phyloP scores from a whole-genome alignment of 2,888 invertebrate species.

The Drosophila cracens region DNA sequence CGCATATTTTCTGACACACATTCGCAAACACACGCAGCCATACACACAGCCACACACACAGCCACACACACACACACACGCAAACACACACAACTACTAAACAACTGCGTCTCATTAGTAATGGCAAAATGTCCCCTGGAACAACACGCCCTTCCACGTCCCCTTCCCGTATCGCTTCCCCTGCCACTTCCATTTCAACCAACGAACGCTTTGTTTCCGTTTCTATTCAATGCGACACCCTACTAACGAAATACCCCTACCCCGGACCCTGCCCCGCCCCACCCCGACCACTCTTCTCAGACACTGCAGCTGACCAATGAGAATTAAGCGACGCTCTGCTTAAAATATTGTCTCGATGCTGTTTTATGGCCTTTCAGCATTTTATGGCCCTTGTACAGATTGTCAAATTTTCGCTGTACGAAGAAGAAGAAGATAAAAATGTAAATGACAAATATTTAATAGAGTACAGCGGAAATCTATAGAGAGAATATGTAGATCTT shows the following conservation, averaged over 20 bases:
- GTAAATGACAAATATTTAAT: background rate
- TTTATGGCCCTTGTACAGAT: constrained; percentile 18
- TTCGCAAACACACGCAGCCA: constrained; percentile 45
- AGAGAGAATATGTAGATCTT: background rate
- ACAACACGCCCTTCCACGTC: background rate
- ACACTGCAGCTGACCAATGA: constrained; percentile 52
- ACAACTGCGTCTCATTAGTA: constrained; percentile 72
- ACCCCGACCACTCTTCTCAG: background rate
- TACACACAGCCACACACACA: constrained; percentile 1
- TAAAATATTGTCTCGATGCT: constrained; percentile 16
- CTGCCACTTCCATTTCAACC: constrained; percentile 2
- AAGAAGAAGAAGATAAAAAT: background rate
- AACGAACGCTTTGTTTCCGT: constrained; percentile 62
- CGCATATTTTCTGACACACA: constrained; percentile 56
- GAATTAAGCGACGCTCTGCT: constrained; percentile 38
- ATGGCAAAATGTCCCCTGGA: constrained; percentile 41
- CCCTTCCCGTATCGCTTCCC: background rate
- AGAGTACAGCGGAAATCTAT: background rate
- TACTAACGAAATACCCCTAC: constrained; percentile 14
- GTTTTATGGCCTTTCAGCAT: constrained; percentile 25
- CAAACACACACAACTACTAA: constrained; percentile 26
- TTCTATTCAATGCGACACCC: constrained; percentile 52
- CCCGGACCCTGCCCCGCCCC: background rate
- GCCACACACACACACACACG: constrained; percentile 6
- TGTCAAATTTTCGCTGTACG: constrained; percentile 3